Evolutionary conservation across 2,888 invertebrate species (phyloP).

Genomic region (Thereva unica): DNA sequence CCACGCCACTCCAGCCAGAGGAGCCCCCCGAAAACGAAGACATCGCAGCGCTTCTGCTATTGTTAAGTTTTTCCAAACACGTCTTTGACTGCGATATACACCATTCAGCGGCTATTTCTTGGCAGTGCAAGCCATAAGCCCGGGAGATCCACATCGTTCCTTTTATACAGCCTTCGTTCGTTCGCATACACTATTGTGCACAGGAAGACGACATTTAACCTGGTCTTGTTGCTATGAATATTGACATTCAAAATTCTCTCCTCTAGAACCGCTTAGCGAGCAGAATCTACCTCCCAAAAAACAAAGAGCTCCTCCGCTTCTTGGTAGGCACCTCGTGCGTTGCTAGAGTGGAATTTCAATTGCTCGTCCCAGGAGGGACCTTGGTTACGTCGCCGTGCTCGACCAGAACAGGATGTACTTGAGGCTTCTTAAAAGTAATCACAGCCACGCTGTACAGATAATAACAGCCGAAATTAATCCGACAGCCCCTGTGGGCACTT

Average conservation of each 20-base stretch:
- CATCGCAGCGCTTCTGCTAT: too few species aligned
- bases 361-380: background rate
- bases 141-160: background rate
- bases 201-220: constrained; percentile 20
- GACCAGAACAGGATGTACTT: constrained; percentile 20
- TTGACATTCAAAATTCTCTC: constrained; percentile 24
- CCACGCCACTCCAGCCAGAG: too few species aligned
- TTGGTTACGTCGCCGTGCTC: background rate
- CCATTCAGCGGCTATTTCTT: constrained; percentile 29
- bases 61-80: constrained; percentile 25
- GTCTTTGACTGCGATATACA: constrained; percentile 12
- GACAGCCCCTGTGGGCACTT: background rate
- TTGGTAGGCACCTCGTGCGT: constrained; percentile 3
- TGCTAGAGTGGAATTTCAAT: too few species aligned
- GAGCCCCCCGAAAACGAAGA: too few species aligned
- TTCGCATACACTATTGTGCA: background rate
- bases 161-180: background rate
- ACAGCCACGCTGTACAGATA: constrained; percentile 5
- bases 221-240: constrained; percentile 16
- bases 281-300: constrained; percentile 6
- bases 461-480: constrained; percentile 14
- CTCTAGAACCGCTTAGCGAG: background rate
- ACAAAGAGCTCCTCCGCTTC: constrained; percentile 13
- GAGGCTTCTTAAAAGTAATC: constrained; percentile 10
- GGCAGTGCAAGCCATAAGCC: constrained; percentile 11